Conservation (phyloP, 2,113 vertebrate genomes). For the Archilochus colubris region DNA sequence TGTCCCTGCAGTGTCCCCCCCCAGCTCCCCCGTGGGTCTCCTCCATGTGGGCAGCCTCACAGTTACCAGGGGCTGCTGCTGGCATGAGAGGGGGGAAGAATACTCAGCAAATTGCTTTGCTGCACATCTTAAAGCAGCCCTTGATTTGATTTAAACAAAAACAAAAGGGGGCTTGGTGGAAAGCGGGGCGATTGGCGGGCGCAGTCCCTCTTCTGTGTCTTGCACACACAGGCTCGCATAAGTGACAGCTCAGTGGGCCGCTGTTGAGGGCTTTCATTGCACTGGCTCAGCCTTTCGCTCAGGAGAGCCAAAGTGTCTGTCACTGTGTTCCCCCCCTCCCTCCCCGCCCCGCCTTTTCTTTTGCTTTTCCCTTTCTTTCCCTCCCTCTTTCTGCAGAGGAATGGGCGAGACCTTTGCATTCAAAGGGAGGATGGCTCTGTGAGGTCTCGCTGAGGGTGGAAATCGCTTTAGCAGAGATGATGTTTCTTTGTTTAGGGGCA, state of each 20-base stretch:
- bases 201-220: constrained; percentile 47
- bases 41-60: constrained; percentile 19
- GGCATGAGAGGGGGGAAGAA: constrained; percentile 47
- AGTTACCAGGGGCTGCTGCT: constrained; percentile 68
- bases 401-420: constrained; percentile 73
- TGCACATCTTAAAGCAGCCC: constrained; percentile 55
- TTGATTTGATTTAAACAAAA: constrained; percentile 73
- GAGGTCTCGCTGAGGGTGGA: constrained; percentile 69
- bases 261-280: constrained; percentile 63
- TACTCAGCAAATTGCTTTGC: constrained; percentile 68
- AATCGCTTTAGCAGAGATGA: constrained; percentile 67
- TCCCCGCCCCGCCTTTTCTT: constrained; percentile 42
- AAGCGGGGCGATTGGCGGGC: constrained; percentile 57
- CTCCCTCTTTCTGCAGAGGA: constrained; percentile 56
- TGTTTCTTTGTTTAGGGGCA: constrained; percentile 69
- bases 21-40: neutral
- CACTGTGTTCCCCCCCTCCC: neutral
- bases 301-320: constrained; percentile 68
- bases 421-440: constrained; percentile 69
- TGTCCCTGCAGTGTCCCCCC: neutral
- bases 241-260: constrained; percentile 65
- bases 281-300: constrained; percentile 56
- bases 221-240: constrained; percentile 37
- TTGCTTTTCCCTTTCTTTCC: constrained; percentile 54
- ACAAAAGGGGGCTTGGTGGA: constrained; percentile 68